These are phyloP conservation scores for Papilio gigon DNA, from an alignment of 2,888 invertebrate species.

Conservation along the genomic window DNA sequence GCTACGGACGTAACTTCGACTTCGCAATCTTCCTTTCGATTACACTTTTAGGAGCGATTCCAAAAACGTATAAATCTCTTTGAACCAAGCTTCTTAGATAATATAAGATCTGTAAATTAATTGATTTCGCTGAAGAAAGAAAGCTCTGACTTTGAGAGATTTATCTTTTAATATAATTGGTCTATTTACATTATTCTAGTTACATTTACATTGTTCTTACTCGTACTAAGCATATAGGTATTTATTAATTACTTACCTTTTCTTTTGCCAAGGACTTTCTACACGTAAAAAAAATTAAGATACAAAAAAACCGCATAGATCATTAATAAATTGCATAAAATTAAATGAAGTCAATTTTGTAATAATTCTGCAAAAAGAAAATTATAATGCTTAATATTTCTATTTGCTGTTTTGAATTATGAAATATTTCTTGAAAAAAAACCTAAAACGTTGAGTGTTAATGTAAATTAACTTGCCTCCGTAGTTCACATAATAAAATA, in stretches of 20 bases:
- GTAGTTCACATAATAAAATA: background rate
- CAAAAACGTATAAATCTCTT: slow-evolving; percentile 39
- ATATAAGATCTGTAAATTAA: slow-evolving; percentile 35
- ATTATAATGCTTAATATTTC: too few relatives aligned
- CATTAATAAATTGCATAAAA: too few relatives aligned
- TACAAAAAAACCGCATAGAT: too few relatives aligned
- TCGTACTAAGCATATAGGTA: background rate
- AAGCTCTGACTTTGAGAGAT: background rate
- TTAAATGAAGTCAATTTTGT: too few relatives aligned
- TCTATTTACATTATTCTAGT: background rate
- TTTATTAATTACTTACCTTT: background rate
- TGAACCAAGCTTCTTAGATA: slow-evolving; percentile 15
- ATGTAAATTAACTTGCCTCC: background rate
- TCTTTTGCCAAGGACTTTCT: too few relatives aligned
- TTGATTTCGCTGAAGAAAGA: slow-evolving; percentile 29
- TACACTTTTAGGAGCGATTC: slow-evolving; percentile 32
- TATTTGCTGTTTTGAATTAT: too few relatives aligned
- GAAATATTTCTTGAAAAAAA: too few relatives aligned
- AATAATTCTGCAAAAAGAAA: too few relatives aligned
- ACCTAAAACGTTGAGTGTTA: too few relatives aligned
- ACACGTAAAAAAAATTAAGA: too few relatives aligned
- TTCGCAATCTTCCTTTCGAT: slow-evolving; percentile 36
- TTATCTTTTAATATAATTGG: background rate
- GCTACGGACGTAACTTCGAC: slow-evolving; percentile 16
- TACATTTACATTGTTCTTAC: background rate